phyloP scores from a whole-genome alignment of 2,888 invertebrate species.

The Villa cingulata region DNA sequence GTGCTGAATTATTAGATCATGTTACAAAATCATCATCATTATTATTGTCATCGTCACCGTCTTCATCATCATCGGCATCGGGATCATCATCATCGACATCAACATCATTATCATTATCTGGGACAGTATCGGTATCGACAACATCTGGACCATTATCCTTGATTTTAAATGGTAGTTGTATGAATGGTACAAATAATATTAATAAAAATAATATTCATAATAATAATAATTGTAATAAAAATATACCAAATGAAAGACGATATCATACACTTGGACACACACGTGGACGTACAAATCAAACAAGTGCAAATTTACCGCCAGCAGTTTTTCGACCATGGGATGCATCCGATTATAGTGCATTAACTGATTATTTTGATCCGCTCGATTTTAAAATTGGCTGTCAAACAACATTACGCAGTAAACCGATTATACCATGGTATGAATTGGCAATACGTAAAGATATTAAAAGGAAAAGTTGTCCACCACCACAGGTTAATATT shows the following conservation, averaged over 20 bases:
- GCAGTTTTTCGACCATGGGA: neutral
- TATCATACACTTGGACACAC: constrained; percentile 34
- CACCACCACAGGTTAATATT: constrained; percentile 48
- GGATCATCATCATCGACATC: constrained; percentile 18
- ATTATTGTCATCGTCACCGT: neutral
- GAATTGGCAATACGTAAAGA: constrained; percentile 65
- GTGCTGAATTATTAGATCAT: constrained; percentile 28
- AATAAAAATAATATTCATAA: too few species aligned
- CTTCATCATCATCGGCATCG: constrained; percentile 25
- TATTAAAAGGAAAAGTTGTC: constrained; percentile 65
- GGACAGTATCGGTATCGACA: constrained; percentile 9
- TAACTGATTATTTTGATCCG: constrained; percentile 33
- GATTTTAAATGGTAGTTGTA: too few species aligned
- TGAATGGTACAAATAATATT: too few species aligned
- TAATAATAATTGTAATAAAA: too few species aligned
- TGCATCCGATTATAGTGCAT: constrained; percentile 5
- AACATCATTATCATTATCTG: constrained; percentile 11
- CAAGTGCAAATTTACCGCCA: neutral
- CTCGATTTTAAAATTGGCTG: constrained; percentile 55
- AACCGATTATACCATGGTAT: constrained; percentile 75
- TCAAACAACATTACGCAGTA: constrained; percentile 49
- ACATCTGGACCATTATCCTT: too few species aligned
- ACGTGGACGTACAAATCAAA: constrained; percentile 16
- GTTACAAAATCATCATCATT: neutral
- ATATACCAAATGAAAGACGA: constrained; percentile 22